Evolutionary conservation across 37 sponge, comb jelly and placozoan species (phyloP), one percentile per base, ranked within the genome.

Genomic region (Oopsacas minuta): DNA sequence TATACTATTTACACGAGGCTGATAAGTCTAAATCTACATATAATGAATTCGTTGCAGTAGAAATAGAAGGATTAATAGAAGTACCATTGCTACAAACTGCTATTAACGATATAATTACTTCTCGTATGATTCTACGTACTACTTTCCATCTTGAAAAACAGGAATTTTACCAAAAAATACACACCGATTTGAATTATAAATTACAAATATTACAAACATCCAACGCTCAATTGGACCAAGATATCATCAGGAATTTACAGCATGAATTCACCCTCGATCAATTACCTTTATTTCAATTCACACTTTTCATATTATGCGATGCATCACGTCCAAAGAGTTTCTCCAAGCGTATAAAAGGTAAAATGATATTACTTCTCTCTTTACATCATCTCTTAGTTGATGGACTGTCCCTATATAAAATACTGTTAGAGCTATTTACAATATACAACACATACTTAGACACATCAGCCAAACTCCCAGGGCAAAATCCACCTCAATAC

Each of bases 51-150:
- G 1, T 61, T 61, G 7, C 75, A 3, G 75, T 61, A n/a, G 75
- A 61, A n/a, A 25, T 61, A 61, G 75, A 61, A 34, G 75, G 75
- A 7, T 32, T 32, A 3, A 32, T 61, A 7, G 1, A 61, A 32
- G 75, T 61, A 34, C 75, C 75, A 25, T 34, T 61, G 5, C 28
- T 61, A n/a, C 75, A 61, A n/a, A 61, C 75, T 61, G 75, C 75
- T 5, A 25, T 61, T 25, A n/a, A 61, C 28, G 75, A 61, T 34
- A 5, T 61, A 61, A n/a, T 61, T 34, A 61, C 20, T 61, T 25
- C 75, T 3, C 75, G 28, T 61, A 32, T 61, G 1, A 61, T 61
- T 25, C 30, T 61, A n/a, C 20, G 75, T 3, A 61, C 75, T 7
- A 61, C 75, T 20, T 61, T 61, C 75, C 75, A 61, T 12, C 30